These are phyloP conservation scores for Centropyge bicolor DNA, from an alignment of 2,797 vertebrate genomes.

Conservation along the genomic window DNA sequence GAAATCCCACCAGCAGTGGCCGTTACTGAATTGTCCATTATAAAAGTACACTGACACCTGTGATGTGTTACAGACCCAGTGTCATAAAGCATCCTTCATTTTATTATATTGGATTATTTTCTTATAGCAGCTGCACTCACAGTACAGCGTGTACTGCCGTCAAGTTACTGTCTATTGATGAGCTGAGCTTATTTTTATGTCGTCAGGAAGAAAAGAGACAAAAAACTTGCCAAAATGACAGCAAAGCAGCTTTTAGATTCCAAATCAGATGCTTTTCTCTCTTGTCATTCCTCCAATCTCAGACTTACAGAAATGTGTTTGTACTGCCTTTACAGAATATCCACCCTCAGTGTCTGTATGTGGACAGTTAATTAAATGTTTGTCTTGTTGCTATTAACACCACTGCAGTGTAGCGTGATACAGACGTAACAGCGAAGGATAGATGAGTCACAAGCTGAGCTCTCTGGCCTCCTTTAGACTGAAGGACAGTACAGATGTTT, in stretches of 20 bases:
- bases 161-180: slow-evolving; percentile 21
- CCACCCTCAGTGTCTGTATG: neutral
- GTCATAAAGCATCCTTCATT: neutral
- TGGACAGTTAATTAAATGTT: neutral
- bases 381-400: neutral
- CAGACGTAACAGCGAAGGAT: neutral
- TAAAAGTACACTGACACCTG: neutral
- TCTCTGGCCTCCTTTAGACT: neutral
- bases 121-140: neutral
- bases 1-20: neutral
- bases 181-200: slow-evolving; percentile 6
- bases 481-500: slow-evolving; percentile 7
- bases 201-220: slow-evolving; percentile 7
- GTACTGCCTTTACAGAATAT: slow-evolving; percentile 18
- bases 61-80: neutral
- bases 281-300: neutral
- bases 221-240: slow-evolving; percentile 1
- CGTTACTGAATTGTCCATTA: neutral
- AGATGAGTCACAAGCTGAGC: neutral
- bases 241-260: slow-evolving; percentile 5
- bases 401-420: slow-evolving; percentile 9
- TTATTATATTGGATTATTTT: neutral
- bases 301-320: neutral
- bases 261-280: neutral
- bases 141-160: neutral